Base-by-base conservation (phyloP, 2,888 invertebrate species). In the Ochropacha duplaris region DNA sequence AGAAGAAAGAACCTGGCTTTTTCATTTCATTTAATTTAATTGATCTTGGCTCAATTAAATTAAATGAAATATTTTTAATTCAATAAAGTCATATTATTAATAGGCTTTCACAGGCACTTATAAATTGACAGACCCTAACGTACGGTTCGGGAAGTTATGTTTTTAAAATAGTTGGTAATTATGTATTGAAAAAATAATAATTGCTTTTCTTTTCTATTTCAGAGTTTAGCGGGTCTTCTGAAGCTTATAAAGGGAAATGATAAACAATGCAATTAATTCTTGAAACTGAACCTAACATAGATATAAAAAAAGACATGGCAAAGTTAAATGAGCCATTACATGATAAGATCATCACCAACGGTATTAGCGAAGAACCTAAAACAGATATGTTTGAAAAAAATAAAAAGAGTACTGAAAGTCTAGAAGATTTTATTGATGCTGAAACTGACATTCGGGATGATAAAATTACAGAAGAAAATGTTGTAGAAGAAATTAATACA, bases 231-330 rank as follows among this genome's bases (percentile, higher is more conserved):
- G 62, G 57, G 65, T 69, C 68, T 70, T 62, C 57, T 56, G 57
- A 58, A 70, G 66, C 56, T 73, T 68, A 70, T 60, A 50, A 67
- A 55, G 78, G 73, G 84, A 83, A 76, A 88, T 85, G 87, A 70
- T 76, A 79, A 77, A 90, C 82, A 79, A 92, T 92, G 92, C 90
- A 92, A 89, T 79, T 92, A 77, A 86, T 88, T 74, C 66, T 86
- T 65, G 82, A 85, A 60, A 69, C 79, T 74, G 86, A 88, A 65
- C 65, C 74, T 58, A 64, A 74, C 60, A 66, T 79, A 71, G 79
- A 78, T 58, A 75, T 85, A 69, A 74, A 76, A 57, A 74, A 66
- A 61, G 86, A 83, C 63, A 92, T 92, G 91, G 76, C 89, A 9
- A 72, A 78, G 3, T 60, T 86, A 24, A 78, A 83, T 50, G 83